Evolutionary conservation across 2,797 vertebrate genomes (phyloP).

Genomic region (Urosaurus nigricauda): DNA sequence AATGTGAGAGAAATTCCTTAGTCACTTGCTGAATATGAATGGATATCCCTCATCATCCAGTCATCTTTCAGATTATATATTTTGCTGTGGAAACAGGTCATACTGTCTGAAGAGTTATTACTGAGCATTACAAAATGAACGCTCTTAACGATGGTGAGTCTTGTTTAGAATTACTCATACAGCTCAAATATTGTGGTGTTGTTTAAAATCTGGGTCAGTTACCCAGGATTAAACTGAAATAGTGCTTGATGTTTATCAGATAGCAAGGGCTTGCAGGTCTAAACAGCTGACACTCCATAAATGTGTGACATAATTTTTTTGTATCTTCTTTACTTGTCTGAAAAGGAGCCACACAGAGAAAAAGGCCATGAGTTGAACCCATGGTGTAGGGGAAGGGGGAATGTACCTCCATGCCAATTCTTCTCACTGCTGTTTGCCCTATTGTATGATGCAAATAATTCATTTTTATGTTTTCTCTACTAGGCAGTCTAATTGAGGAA

Average conservation of each 20-base stretch:
- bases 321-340: background rate
- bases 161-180: background rate
- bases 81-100: background rate
- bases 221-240: background rate
- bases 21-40: background rate
- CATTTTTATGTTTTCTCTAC: background rate
- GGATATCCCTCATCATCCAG: background rate
- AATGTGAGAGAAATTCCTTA: background rate
- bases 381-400: no score
- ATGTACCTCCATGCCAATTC: background rate
- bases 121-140: background rate
- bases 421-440: background rate
- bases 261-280: background rate
- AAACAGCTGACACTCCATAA: background rate
- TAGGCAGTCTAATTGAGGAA: background rate
- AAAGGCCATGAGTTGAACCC: background rate
- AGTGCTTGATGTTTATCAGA: background rate
- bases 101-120: background rate
- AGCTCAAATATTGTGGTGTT: constrained; percentile 1
- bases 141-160: background rate
- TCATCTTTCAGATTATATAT: background rate
- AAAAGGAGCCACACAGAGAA: background rate
- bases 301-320: background rate
- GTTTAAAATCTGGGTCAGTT: background rate
- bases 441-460: background rate